Evolutionary conservation across 2,113 vertebrate species (phyloP).

Genomic region (Pimephales promelas): DNA sequence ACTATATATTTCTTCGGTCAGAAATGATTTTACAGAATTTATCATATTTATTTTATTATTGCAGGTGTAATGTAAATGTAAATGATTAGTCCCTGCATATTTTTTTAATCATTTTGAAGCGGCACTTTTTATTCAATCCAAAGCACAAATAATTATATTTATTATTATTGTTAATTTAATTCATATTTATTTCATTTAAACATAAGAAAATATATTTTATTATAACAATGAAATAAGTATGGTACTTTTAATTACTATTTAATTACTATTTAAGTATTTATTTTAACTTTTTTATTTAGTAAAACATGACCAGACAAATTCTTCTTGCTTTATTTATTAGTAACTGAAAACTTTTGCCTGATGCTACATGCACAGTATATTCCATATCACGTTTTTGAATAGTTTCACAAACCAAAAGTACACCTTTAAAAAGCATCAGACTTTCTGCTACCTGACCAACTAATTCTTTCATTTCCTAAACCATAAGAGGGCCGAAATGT

Average conservation of each 20-base stretch:
- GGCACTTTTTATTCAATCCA: not conserved
- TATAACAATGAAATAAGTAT: too few relatives aligned
- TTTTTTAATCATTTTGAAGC: too few relatives aligned
- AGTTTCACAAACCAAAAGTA: not conserved
- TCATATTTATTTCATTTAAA: not conserved
- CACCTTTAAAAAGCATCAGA: not conserved
- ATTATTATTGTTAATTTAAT: not conserved
- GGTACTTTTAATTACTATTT: too few relatives aligned
- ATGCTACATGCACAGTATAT: not conserved
- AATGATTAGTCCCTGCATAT: not conserved
- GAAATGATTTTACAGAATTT: not conserved
- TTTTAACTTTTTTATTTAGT: not conserved
- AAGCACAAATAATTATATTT: not conserved
- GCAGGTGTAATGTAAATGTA: not conserved
- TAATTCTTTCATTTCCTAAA: not conserved
- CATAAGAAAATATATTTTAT: not conserved
- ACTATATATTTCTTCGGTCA: too few relatives aligned
- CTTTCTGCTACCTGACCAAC: not conserved
- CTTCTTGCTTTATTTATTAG: not conserved
- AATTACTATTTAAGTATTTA: too few relatives aligned
- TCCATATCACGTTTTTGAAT: not conserved
- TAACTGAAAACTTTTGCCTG: not conserved
- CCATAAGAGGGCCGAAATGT: not conserved
- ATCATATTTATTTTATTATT: not conserved
- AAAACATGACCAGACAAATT: not conserved